Evolutionary conservation across 2,113 vertebrate species (phyloP).

Genomic region (Melanotaenia duboulayi): DNA sequence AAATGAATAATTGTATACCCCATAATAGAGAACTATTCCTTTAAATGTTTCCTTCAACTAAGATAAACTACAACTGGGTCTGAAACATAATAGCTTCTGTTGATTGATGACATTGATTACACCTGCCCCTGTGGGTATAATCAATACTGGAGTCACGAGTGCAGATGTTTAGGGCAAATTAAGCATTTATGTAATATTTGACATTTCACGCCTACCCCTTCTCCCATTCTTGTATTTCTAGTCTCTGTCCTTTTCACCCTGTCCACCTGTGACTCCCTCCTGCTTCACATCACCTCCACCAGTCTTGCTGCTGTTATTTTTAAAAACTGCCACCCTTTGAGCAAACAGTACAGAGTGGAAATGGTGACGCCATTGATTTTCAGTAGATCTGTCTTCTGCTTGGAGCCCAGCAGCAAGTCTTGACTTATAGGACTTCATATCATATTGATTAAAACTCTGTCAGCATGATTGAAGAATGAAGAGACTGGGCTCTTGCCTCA

Average conservation of each 20-base stretch:
- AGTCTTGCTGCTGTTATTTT: slow-evolving; percentile 19
- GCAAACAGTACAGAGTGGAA: slow-evolving; percentile 21
- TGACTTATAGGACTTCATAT: slow-evolving; percentile 66
- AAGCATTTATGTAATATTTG: neutral
- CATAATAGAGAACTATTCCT: neutral
- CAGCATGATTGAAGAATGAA: slow-evolving; percentile 50
- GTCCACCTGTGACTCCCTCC: neutral
- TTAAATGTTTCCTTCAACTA: neutral
- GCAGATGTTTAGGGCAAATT: neutral
- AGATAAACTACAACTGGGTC: neutral
- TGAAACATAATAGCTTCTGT: neutral
- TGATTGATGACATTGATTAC: neutral
- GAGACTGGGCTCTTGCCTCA: slow-evolving; percentile 21
- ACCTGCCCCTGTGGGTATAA: neutral
- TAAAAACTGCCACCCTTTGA: slow-evolving; percentile 17
- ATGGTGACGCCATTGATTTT: slow-evolving; percentile 57
- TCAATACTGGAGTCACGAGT: neutral
- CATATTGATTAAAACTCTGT: slow-evolving; percentile 59
- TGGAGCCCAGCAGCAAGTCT: slow-evolving; percentile 29
- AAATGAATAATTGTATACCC: neutral
- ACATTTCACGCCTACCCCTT: neutral
- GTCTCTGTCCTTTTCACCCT: neutral
- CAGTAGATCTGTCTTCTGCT: slow-evolving; percentile 41
- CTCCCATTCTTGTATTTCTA: neutral
- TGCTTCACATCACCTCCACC: neutral